Base-by-base conservation (phyloP, 2,888 invertebrate genomes). In the Synergus itoensis region DNA sequence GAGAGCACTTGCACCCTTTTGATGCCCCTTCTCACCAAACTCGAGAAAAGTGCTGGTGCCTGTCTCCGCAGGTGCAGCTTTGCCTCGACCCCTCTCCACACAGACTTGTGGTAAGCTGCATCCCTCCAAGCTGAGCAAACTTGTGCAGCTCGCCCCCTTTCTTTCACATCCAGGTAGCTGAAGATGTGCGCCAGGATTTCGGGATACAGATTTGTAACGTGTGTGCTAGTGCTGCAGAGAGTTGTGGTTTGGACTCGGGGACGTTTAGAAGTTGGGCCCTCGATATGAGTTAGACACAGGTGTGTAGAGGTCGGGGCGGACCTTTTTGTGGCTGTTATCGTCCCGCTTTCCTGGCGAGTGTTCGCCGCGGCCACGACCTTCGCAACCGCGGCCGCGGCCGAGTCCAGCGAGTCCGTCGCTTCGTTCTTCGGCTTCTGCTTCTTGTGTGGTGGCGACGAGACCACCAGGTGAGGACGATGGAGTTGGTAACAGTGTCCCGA, bases 11-110 rank as follows among this genome's bases (percentile, higher is more conserved):
- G 98, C 80, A 99, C 95, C 91, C 95, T 95, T 85, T 96, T 95
- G 83, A 99, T 98, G 86, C 98, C 98, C 77, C 98, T 94, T 86
- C 96, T 95, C 65, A 97, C 97, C 81, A 99, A 93, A 82, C 97
- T 97, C 41, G 96, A 95, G 93, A 98, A 98, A 79, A 99, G 94
- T 86, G 96, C 96, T 16, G 97, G 96, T 82, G 97, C 96, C 82
- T 97, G 96, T 86, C 96, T 94, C 82, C 97, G 94, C 76, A 99
- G 94, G 92, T 99, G 98, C 83, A 99, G 93, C 87, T 97, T 96
- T 0, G 98, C 98, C 91, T 98, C 98, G 48, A 98, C 98, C 77
- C 98, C 98, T 86, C 97, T 95, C 99, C 99, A 99, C 28, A 99
- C 98, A 62, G 96, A 96, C 87, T 97, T 96, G 88, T 97, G 96